A percentile compares a stretch with the other conserved stretches of the same genome.
Evolutionary conservation across 2,797 vertebrate species (phyloP).

Genomic region (Distichodus sexfasciatus): DNA sequence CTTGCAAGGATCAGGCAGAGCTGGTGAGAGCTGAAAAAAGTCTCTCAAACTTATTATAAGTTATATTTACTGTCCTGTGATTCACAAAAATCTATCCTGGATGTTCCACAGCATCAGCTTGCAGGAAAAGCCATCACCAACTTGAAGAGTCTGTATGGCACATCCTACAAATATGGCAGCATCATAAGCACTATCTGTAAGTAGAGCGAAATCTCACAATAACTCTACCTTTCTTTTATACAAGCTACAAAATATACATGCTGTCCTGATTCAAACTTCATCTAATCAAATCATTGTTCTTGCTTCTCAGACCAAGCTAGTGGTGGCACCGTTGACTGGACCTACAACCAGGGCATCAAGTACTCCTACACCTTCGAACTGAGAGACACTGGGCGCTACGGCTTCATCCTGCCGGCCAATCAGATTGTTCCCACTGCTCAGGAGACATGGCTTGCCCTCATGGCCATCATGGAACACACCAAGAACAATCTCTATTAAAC

Average conservation of each 20-base stretch:
- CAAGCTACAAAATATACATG: not conserved
- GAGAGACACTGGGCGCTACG: slow-evolving; percentile 83
- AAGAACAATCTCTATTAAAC: slow-evolving; percentile 18
- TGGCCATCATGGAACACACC: slow-evolving; percentile 81
- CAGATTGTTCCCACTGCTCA: slow-evolving; percentile 87
- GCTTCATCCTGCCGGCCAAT: slow-evolving; percentile 87
- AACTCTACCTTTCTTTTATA: too few species aligned
- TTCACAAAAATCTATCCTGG: not conserved
- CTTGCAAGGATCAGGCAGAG: slow-evolving; percentile 67
- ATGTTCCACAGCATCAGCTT: slow-evolving; percentile 71
- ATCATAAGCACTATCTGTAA: slow-evolving; percentile 91
- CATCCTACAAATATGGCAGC: slow-evolving; percentile 82
- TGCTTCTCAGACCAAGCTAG: slow-evolving; percentile 81
- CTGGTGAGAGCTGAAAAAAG: slow-evolving; percentile 73
- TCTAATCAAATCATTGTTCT: not conserved
- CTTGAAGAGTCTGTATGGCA: slow-evolving; percentile 83
- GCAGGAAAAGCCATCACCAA: slow-evolving; percentile 72
- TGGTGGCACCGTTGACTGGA: slow-evolving; percentile 87
- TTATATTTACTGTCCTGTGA: not conserved
- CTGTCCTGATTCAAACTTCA: not conserved
- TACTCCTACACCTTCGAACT: slow-evolving; percentile 94
- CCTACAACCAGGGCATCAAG: slow-evolving; percentile 89
- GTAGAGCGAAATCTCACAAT: slow-evolving; percentile 62
- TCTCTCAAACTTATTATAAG: not conserved
- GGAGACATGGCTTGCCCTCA: slow-evolving; percentile 89